Conservation (phyloP, 2,888 invertebrate species). For the Gryllus longicercus region DNA sequence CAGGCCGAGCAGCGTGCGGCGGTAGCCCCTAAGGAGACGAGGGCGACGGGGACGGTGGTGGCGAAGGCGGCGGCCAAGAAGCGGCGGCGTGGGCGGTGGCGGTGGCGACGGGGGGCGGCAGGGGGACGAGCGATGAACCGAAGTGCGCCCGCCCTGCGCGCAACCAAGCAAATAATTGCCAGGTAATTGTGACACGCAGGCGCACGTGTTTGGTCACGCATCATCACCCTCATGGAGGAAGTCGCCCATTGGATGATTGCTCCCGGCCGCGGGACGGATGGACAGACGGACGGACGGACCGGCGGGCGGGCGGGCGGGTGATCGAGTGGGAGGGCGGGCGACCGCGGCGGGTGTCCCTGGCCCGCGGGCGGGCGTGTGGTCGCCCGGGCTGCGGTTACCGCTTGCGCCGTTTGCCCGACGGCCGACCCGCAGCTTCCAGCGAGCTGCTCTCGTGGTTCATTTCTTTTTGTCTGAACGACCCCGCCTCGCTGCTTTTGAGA, state of each 20-base stretch:
- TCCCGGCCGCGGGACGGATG: background rate
- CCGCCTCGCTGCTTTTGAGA: no score
- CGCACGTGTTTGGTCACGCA: constrained; percentile 27
- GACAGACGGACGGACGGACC: background rate
- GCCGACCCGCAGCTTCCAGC: no score
- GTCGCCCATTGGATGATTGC: constrained; percentile 26
- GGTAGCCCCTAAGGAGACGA: no score
- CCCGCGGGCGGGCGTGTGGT: background rate
- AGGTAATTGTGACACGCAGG: constrained; percentile 18
- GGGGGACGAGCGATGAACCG: background rate
- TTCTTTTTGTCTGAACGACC: no score
- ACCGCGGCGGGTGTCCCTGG: background rate
- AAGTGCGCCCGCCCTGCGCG: background rate
- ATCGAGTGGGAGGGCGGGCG: background rate
- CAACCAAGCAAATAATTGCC: constrained; percentile 11
- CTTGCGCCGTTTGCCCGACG: no score
- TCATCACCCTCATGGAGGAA: constrained; percentile 31
- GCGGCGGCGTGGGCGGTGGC: background rate
- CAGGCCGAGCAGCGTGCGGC: no score
- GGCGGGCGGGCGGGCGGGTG: background rate
- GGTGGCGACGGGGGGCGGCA: background rate
- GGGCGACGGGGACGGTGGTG: background rate
- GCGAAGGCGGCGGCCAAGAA: background rate
- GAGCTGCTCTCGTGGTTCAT: no score
- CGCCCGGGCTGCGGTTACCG: background rate